phyloP scores from a whole-genome alignment of 2,797 vertebrate species.

The Rhinella marina region DNA sequence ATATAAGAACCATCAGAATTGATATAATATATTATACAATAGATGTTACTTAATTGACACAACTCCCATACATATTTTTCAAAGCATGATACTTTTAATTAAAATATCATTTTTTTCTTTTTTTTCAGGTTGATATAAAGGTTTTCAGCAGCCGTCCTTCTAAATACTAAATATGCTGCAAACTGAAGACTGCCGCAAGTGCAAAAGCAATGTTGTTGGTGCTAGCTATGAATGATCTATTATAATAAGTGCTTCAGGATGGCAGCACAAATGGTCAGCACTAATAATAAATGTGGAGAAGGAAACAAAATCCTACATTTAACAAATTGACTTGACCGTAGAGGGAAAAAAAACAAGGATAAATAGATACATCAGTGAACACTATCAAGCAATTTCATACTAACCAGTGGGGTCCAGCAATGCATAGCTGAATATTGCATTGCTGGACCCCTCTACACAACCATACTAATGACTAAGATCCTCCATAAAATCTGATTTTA shows the following conservation, averaged over 20 bases:
- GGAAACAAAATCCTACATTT: background rate
- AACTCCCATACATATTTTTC: background rate
- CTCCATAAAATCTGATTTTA: background rate
- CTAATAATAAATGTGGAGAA: background rate
- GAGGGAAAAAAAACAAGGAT: background rate
- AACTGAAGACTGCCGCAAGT: background rate
- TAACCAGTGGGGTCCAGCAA: slow-evolving; percentile 53
- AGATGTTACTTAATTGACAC: too few relatives aligned
- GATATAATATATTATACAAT: too few relatives aligned
- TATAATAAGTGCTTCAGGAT: background rate
- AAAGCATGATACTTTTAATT: background rate
- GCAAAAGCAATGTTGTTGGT: slow-evolving; percentile 16
- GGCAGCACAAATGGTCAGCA: slow-evolving; percentile 21
- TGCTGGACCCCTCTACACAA: slow-evolving; percentile 52
- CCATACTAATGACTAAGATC: background rate
- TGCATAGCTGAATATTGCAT: slow-evolving; percentile 15
- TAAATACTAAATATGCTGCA: slow-evolving; percentile 7
- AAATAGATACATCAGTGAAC: background rate
- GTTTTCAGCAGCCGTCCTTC: background rate
- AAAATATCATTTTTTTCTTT: background rate
- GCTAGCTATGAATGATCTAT: slow-evolving; percentile 42
- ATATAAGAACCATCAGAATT: too few relatives aligned
- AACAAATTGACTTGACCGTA: background rate
- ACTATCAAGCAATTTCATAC: background rate
- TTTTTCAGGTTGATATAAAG: slow-evolving; percentile 9